These are phyloP conservation scores for Lates calcarifer DNA, from an alignment of 2,113 vertebrate genomes.

Conservation along the genomic window DNA sequence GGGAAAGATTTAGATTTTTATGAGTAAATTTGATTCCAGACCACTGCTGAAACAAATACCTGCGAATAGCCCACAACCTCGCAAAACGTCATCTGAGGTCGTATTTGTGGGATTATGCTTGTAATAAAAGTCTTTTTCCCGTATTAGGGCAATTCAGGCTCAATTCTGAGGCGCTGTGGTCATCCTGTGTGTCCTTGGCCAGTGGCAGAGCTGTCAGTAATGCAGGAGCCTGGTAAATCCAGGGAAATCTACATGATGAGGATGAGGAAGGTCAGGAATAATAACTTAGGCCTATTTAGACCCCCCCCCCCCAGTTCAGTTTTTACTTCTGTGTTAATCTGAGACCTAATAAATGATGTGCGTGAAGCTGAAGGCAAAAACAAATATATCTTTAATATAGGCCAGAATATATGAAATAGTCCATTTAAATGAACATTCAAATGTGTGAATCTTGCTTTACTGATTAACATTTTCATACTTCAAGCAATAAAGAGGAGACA, in stretches of 20 bases:
- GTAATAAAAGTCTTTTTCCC: slow-evolving; percentile 88
- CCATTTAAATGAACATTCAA: not conserved
- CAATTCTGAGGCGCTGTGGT: slow-evolving; percentile 80
- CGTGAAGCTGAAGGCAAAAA: slow-evolving; percentile 1
- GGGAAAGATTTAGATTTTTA: slow-evolving; percentile 34
- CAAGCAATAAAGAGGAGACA: not conserved
- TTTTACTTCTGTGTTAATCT: slow-evolving; percentile 29
- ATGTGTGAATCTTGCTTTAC: not conserved
- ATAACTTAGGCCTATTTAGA: slow-evolving; percentile 57
- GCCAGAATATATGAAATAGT: not conserved
- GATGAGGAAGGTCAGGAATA: slow-evolving; percentile 64
- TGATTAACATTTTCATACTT: not conserved
- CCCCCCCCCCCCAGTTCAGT: slow-evolving; percentile 37
- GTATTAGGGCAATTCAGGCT: slow-evolving; percentile 79
- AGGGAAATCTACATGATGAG: slow-evolving; percentile 53
- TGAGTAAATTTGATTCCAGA: slow-evolving; percentile 31
- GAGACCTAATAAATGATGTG: slow-evolving; percentile 11
- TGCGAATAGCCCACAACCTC: slow-evolving; percentile 79
- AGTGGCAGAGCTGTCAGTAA: slow-evolving; percentile 50
- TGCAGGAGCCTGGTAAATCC: slow-evolving; percentile 40
- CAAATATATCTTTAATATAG: not conserved
- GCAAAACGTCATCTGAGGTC: slow-evolving; percentile 89
- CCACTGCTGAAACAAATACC: slow-evolving; percentile 37
- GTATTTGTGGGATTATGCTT: slow-evolving; percentile 89
- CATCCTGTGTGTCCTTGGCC: slow-evolving; percentile 60